Percentiles rank a stretch among this genome's conserved stretches.
Evolutionary conservation across 2,888 invertebrate species (phyloP).

Genomic region (Tinea trinotella): DNA sequence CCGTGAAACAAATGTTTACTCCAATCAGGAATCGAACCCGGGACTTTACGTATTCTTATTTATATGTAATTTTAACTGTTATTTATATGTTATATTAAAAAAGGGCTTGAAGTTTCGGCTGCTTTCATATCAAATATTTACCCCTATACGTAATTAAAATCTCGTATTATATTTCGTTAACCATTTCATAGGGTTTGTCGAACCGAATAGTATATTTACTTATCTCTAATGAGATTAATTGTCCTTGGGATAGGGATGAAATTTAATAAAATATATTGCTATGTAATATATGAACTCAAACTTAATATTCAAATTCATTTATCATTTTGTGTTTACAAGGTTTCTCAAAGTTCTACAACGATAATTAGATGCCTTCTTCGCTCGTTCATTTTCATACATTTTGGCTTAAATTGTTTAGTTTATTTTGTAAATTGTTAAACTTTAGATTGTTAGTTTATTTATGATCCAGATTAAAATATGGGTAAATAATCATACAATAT

Average conservation of each 20-base stretch:
- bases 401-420: neutral
- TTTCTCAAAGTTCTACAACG: neutral
- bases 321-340: neutral
- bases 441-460: no score
- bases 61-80: no score
- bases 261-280: neutral
- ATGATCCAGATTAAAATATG: no score
- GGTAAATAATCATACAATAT: no score
- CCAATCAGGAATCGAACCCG: no score
- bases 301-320: neutral
- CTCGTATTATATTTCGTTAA: neutral
- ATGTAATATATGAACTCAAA: neutral
- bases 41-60: no score
- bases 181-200: conserved; percentile 5
- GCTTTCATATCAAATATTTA: no score
- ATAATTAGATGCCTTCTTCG: neutral
- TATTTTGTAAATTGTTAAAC: neutral
- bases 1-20: no score
- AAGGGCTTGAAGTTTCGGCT: neutral
- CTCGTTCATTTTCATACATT: neutral
- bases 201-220: conserved; percentile 10
- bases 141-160: neutral
- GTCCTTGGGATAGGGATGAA: neutral
- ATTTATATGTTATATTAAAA: no score
- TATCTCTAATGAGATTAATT: conserved; percentile 9